Base-by-base conservation (phyloP, 1,140 invertebrate genomes). In the Drosophila cardini region DNA sequence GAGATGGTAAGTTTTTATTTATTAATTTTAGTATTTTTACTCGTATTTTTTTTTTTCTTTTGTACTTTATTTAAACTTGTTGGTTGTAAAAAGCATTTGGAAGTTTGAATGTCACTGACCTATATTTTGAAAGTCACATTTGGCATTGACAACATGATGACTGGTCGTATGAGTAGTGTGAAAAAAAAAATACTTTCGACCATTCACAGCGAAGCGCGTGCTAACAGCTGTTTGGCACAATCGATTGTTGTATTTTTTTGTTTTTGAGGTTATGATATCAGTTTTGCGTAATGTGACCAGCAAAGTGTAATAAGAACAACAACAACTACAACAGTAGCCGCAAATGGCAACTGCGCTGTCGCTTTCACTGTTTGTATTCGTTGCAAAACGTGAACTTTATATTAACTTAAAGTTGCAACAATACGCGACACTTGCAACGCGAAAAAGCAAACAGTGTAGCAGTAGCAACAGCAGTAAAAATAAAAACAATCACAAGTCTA, bases 1-100 rank as follows among this genome's bases (percentile, higher is more conserved):
- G 97, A 97, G 97, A 95, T 99, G 97, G 97, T 97, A 93, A 94
- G 60, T 75, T 16, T 18, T 38, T 55, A 38, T 15, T 0, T 30
- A 32, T 15, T 32, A 7, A 9, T 46, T 46, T 10, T n/a, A 30
- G 18, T 55, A 38, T 38, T 56, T 32, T 53, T 11, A 32, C 1
- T 52, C 4, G 32, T 52, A 13, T 6, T 13, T 38, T 36, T 1
- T 56, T 6, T 46, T 46, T 13, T 16, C 2, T 2, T 18, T 1
- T 56, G 21, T 40, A 26, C 55, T 32, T 10, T 63, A 10, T 50
- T 13, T 42, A 13, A 36, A 4, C 16, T 55, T 18, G 50, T 48
- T 46, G 16, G 21, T 45, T 26, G 21, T 43, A 21, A 43, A 55
- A 34, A 18, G 8, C 34, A 48, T 16, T 26, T 26, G 5, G 55